Percentiles rank a stretch among this genome's conserved stretches.
Evolutionary conservation across 2,888 invertebrate genomes (phyloP).

Genomic region (Hedya salicella): DNA sequence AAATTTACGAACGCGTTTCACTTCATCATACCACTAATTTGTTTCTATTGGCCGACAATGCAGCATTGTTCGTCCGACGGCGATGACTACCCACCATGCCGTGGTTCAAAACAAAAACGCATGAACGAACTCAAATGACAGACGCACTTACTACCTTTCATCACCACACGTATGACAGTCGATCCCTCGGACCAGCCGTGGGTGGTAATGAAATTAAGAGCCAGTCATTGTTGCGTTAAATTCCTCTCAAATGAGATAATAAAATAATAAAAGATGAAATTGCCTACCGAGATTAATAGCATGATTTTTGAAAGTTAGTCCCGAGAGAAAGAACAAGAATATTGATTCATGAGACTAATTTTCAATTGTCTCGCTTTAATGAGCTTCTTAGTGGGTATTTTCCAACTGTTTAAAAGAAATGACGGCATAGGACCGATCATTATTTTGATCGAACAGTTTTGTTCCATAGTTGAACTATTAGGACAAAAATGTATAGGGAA

Average conservation of each 20-base stretch:
- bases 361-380: constrained; percentile 41
- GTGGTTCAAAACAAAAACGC: neutral
- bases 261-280: constrained; percentile 63
- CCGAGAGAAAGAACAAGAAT: constrained; percentile 44
- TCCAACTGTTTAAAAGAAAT: no score
- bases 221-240: constrained; percentile 79
- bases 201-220: constrained; percentile 81
- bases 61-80: constrained; percentile 61
- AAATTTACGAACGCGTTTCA: constrained; percentile 52
- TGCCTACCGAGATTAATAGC: constrained; percentile 48
- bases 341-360: constrained; percentile 45
- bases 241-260: constrained; percentile 74
- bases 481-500: no score
- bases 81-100: constrained; percentile 45
- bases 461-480: no score
- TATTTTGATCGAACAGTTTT: constrained; percentile 5
- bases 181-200: constrained; percentile 54
- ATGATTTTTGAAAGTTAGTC: constrained; percentile 56
- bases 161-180: constrained; percentile 8
- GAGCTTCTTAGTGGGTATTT: constrained; percentile 27
- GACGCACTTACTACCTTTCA: constrained; percentile 7
- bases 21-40: constrained; percentile 74
- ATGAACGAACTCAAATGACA: neutral
- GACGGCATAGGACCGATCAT: no score
- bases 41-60: constrained; percentile 72